Conservation (phyloP, 2,888 invertebrate genomes). For the Globia sparganii region DNA sequence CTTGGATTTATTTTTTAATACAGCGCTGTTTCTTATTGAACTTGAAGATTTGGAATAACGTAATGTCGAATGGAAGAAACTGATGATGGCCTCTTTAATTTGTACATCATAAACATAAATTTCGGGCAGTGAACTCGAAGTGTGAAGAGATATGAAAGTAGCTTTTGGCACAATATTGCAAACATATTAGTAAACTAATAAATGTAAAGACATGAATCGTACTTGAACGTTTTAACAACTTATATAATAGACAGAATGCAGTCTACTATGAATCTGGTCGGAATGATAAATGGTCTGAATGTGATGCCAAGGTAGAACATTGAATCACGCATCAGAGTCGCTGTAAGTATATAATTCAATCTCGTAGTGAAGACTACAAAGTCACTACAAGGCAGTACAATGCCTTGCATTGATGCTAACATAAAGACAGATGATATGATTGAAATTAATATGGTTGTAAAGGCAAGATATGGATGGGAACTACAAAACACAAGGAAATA, state of each 20-base stretch:
- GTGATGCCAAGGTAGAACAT: slow-evolving; percentile 33
- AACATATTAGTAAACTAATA: slow-evolving; percentile 9
- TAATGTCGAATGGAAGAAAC: neutral
- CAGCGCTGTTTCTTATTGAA: neutral
- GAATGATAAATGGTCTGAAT: slow-evolving; percentile 8
- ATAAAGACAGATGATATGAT: neutral
- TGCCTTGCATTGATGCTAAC: neutral
- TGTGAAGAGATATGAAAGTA: neutral
- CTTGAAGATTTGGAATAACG: neutral
- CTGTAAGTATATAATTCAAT: slow-evolving; percentile 3
- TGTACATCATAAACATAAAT: neutral
- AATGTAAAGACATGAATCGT: slow-evolving; percentile 10
- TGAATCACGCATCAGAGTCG: slow-evolving; percentile 24
- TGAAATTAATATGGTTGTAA: neutral
- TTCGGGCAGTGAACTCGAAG: slow-evolving; percentile 21
- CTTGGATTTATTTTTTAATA: neutral
- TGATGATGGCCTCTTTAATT: neutral
- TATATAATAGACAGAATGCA: slow-evolving; percentile 29
- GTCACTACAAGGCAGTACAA: neutral
- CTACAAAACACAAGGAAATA: too few relatives aligned
- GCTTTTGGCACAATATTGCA: slow-evolving; percentile 26
- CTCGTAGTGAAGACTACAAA: neutral
- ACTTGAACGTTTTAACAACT: slow-evolving; percentile 28
- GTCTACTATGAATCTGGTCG: slow-evolving; percentile 24
- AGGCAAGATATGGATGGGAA: neutral